Evolutionary conservation across 2,113 vertebrate species (phyloP), one percentile per base, ranked within the genome.

Genomic region (Felis chaus): DNA sequence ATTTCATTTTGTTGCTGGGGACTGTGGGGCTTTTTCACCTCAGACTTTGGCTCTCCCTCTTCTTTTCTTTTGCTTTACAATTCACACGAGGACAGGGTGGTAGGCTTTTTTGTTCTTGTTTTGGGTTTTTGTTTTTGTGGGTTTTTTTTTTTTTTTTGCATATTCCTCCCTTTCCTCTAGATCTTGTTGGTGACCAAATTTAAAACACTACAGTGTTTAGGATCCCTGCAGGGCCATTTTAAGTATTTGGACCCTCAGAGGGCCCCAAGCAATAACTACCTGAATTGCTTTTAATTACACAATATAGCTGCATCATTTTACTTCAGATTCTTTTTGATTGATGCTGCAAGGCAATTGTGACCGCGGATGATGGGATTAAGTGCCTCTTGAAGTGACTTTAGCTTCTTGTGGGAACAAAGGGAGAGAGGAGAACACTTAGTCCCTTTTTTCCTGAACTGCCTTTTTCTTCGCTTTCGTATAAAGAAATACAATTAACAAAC

Each of bases 351-450:
- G 99, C 99, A 99, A 99, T 99, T 99, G 99, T 99, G 99, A 99
- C 99, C 99, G 97, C 99, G 99, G 99, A 99, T 99, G 99, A 99
- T 99, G 98, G 99, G 99, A 99, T 99, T 99, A 99, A 99, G 99
- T 99, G 99, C 99, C 99, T 99, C 99, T 99, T 99, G 99, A 99
- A 99, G 99, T 99, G 99, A 99, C 99, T 99, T 99, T 99, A 99
- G 99, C 99, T 99, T 98, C 99, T 99, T 99, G 98, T 98, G 98
- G 98, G 99, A 99, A 99, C 99, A 99, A 99, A 99, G 98, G 98
- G 97, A 99, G 98, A 99, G 99, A 99, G 98, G 98, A 99, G 99
- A 99, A 99, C 99, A 98, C 99, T 99, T 98, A 97, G 98, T 99
- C 98, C 98, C 98, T 98, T 99, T 99, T 98, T 98, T 98, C 99